Evolutionary conservation across 2,888 invertebrate genomes (phyloP), one percentile per base, ranked within the genome.

Genomic region (Automeris io): DNA sequence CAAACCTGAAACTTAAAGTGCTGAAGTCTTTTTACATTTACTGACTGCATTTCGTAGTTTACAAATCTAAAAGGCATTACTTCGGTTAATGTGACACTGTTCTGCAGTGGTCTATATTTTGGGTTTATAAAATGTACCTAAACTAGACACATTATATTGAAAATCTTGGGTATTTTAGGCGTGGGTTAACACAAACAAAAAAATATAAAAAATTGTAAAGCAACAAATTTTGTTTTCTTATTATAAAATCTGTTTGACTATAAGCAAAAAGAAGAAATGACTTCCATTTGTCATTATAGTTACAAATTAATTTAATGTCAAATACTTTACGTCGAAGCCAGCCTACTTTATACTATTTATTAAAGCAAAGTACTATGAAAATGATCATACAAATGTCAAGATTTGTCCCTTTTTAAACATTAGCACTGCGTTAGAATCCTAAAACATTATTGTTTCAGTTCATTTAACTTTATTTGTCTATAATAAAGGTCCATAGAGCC

Each of bases 381-480:
- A 9, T 7, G 4, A 18, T 12, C 16, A 4, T 23, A 12, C 18
- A 5, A 31, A 7, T 13, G 9, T 5, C 31, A 23, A 11, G 2
- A 13, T 5, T 18, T 37, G 3, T 5, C 32, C 23, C 18, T 3
- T 11, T 37, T 23, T 37, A n/a, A 31, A 11, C 16, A 37, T 32
- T 37, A 37, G 11, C 7, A 5, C 25, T 35, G 41, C 41, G 33
- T 39, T 18, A 42, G 33, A 18, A 38, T 33, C 35, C 18, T 34
- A 11, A 42, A 43, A 51, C 39, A 47, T 40, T 42, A 47, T 9
- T 32, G 38, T 42, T 40, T 38, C 36, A 35, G 39, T 24, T 41
- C 35, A 50, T 45, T 49, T 46, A 40, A 35, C 37, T 18, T 44
- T 46, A 45, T 54, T 56, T 47, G 51, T 45, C 29, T 35, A 34